Conservation (phyloP, 1,140 invertebrate species). For the Pachyrhynchus sulphureomaculatus region DNA sequence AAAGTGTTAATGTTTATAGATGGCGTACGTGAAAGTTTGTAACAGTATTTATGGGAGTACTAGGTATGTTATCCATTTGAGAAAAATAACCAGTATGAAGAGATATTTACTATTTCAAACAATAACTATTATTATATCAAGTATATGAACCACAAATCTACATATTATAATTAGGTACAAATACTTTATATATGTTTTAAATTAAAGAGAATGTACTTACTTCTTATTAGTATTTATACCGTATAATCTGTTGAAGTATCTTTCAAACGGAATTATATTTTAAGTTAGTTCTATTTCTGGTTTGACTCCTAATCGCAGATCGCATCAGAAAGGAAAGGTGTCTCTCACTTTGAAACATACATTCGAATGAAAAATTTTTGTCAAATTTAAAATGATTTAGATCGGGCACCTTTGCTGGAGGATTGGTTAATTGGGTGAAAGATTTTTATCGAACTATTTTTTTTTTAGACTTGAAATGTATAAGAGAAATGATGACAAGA, state of each 20-base stretch:
- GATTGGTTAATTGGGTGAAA: constrained; percentile 29
- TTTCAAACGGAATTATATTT: constrained; percentile 11
- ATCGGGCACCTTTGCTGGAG: constrained; percentile 22
- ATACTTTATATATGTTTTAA: not conserved
- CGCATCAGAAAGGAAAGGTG: constrained; percentile 28
- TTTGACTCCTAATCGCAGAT: constrained; percentile 7
- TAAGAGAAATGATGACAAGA: constrained; percentile 16
- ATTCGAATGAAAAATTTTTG: constrained; percentile 29
- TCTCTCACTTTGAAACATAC: constrained; percentile 19
- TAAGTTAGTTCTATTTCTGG: constrained; percentile 24
- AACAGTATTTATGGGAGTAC: no score
- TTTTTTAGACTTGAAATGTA: constrained; percentile 19
- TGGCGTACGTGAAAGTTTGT: no score
- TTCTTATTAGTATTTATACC: not conserved
- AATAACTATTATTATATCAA: not conserved
- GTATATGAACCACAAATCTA: not conserved
- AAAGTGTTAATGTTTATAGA: no score
- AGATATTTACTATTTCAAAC: no score
- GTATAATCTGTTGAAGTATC: constrained; percentile 20
- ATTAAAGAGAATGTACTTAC: constrained; percentile 13
- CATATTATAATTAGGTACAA: not conserved
- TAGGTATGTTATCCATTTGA: no score
- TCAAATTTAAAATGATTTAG: constrained; percentile 31
- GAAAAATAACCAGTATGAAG: no score
- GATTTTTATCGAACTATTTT: constrained; percentile 20